phyloP scores from a whole-genome alignment of 1,140 invertebrate genomes.

The Grapholita molesta region DNA sequence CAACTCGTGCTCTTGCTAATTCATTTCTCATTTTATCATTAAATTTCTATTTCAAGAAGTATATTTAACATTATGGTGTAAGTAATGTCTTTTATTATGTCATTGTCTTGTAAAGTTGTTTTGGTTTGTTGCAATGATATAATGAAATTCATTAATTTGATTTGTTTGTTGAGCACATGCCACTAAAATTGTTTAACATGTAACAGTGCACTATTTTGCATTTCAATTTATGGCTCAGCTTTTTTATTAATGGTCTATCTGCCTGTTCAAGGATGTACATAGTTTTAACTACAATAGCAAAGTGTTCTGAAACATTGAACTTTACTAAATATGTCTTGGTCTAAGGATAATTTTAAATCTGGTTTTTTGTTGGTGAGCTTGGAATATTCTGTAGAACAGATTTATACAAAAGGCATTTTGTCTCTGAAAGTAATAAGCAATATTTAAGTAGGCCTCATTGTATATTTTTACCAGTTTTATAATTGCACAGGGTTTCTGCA shows the following conservation, averaged over 20 bases:
- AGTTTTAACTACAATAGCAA: neutral
- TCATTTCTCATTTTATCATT: constrained; percentile 58
- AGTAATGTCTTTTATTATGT: constrained; percentile 60
- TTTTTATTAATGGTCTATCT: neutral
- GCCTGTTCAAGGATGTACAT: neutral
- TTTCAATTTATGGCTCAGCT: constrained; percentile 18
- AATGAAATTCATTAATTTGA: constrained; percentile 39
- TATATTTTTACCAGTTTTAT: neutral
- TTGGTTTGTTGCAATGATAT: constrained; percentile 56
- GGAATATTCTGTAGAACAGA: neutral
- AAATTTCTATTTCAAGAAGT: constrained; percentile 52
- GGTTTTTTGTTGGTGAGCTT: neutral
- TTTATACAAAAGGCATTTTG: neutral
- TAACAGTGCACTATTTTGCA: constrained; percentile 21
- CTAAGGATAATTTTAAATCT: neutral
- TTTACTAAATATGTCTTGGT: neutral
- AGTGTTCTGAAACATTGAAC: neutral
- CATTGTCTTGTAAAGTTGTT: constrained; percentile 69
- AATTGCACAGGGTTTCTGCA: neutral
- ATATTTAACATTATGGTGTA: constrained; percentile 57
- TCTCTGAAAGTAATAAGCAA: neutral
- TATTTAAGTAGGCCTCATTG: neutral
- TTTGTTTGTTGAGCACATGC: constrained; percentile 47
- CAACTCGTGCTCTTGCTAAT: constrained; percentile 45
- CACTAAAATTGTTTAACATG: constrained; percentile 28